These are phyloP conservation scores for Corythornis madagascariensis DNA, from an alignment of 2,113 vertebrate species.

Conservation along the genomic window DNA sequence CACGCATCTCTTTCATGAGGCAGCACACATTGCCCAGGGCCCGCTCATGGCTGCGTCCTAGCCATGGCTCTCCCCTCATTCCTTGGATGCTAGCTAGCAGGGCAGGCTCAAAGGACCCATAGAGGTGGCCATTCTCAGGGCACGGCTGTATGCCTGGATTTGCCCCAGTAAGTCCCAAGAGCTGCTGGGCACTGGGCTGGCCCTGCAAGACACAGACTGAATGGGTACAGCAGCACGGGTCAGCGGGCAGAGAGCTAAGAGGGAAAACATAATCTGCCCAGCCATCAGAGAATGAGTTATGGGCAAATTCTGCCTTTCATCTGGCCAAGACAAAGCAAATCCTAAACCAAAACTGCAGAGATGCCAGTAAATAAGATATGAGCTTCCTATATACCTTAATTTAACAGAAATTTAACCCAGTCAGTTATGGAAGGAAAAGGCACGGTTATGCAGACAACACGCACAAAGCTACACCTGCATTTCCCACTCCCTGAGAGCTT, in stretches of 20 bases:
- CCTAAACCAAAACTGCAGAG: not conserved
- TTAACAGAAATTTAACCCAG: not conserved
- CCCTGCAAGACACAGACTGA: fast-evolving
- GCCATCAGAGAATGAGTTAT: not conserved
- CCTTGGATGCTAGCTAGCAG: fast-evolving
- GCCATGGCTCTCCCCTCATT: not conserved
- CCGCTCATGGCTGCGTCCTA: fast-evolving
- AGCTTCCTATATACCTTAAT: not conserved
- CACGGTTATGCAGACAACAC: not conserved
- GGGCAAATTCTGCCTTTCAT: not conserved
- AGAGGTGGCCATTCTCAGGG: fast-evolving
- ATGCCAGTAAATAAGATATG: not conserved
- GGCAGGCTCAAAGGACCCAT: not conserved
- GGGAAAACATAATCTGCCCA: not conserved
- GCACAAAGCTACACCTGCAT: not conserved
- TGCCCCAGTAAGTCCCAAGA: not conserved
- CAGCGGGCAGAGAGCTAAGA: not conserved
- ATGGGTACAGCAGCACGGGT: not conserved
- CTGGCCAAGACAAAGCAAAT: not conserved
- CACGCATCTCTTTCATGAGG: not conserved
- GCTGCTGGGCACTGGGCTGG: not conserved
- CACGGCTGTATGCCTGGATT: not conserved
- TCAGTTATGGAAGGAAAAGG: not conserved
- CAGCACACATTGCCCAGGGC: fast-evolving
- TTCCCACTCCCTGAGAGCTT: not conserved